phyloP scores from a whole-genome alignment of 2,797 vertebrate genomes.

The Prionace glauca region DNA sequence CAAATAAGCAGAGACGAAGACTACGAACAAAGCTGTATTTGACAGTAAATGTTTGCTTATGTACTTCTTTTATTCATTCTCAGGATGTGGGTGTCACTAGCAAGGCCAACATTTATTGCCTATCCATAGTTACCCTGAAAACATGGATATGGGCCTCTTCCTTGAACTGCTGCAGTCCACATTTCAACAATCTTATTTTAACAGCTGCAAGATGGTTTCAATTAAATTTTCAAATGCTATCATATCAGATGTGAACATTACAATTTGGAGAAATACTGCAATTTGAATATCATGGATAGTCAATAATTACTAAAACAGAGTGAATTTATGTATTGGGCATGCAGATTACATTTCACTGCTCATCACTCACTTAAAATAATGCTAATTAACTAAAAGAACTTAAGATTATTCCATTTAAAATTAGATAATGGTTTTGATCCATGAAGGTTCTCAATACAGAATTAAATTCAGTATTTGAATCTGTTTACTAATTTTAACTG shows the following conservation, averaged over 20 bases:
- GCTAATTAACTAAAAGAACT: background rate
- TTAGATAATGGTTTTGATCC: background rate
- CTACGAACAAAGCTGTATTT: background rate
- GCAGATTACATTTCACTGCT: background rate
- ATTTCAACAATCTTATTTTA: background rate
- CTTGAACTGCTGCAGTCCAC: background rate
- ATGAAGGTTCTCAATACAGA: background rate
- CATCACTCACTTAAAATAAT: background rate
- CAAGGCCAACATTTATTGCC: background rate
- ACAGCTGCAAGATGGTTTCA: background rate
- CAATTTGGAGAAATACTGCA: background rate
- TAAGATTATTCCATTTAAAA: background rate
- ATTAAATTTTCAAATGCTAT: background rate
- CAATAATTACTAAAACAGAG: background rate
- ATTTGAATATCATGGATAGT: background rate
- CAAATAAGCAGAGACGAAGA: background rate
- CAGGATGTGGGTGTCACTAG: background rate
- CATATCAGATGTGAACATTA: background rate
- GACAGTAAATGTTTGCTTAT: background rate
- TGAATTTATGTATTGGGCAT: background rate
- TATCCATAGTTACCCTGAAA: background rate
- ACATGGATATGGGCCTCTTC: background rate
- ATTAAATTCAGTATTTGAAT: background rate
- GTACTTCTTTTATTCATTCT: constrained; percentile 11
- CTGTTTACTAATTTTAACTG: background rate